Conservation (phyloP, 2,113 vertebrate species). For the Rhinopomastus cyanomelas region DNA sequence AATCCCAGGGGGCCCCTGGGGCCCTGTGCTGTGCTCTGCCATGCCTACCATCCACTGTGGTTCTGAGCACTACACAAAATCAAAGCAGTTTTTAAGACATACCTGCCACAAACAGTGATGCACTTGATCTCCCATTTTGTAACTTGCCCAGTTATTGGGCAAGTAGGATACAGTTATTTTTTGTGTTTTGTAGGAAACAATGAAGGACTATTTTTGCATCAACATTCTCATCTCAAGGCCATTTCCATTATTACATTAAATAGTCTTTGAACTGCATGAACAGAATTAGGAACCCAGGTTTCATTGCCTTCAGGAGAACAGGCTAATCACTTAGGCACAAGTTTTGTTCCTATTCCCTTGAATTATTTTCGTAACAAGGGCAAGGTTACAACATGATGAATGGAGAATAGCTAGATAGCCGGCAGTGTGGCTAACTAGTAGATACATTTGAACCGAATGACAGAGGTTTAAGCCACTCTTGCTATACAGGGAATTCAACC, state of each 20-base stretch:
- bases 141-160: neutral
- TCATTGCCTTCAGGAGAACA: neutral
- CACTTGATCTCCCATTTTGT: neutral
- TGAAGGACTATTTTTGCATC: neutral
- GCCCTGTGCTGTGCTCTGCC: neutral
- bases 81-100: neutral
- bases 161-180: neutral
- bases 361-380: constrained; percentile 1
- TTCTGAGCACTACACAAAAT: neutral
- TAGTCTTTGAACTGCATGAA: neutral
- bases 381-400: neutral
- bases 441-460: neutral
- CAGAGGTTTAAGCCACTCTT: neutral
- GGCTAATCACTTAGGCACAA: neutral
- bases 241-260: constrained; percentile 33
- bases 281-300: neutral
- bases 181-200: neutral
- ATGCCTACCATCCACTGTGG: neutral
- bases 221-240: neutral
- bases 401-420: neutral
- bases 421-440: neutral
- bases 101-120: neutral
- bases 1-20: neutral
- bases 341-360: neutral
- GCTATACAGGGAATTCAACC: neutral